Evolutionary conservation across 1,140 invertebrate species (phyloP), one percentile per base, ranked within the genome.

Genomic region (Spodoptera frugiperda): DNA sequence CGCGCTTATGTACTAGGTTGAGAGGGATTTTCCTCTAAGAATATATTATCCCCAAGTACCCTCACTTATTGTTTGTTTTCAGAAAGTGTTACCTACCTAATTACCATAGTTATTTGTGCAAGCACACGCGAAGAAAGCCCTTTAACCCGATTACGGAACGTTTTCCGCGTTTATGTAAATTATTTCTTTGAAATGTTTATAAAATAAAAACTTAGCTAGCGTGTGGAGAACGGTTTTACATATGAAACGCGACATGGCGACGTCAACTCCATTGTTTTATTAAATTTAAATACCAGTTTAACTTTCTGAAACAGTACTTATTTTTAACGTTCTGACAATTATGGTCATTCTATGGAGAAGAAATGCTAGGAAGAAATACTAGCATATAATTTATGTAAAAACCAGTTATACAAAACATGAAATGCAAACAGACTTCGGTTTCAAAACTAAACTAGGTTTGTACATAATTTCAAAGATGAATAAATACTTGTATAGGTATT

Each of bases 131-230:
- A 54, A 70, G 33, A 54, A 44, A 33, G 30, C 30, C 44, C 44
- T 48, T 25, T 48, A 25, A 54, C 48, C 48, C 49, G 51, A 17
- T 39, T 33, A 57, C 19, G 44, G 12, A 12, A 55, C 19, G 19
- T 48, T 63, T 79, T 53, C 57, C 76, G 15, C 49, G 33, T 70
- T 77, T 78, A 82, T 82, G 77, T 46, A 51, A 81, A 78, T 78
- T 15, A 12, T 17, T 46, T 63, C 77, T 59, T 76, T 54, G 53
- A 74, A 65, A 75, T 70, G 21, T 73, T 73, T 73, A 48, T 70
- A 30, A 67, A 74, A 59, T 61, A 49, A 53, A 59, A 75, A 75
- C 51, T 59, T 78, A 17, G 12, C 19, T 61, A 19, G 55, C 71
- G 71, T 61, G 71, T 49, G 55, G 30, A 61, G 39, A 65, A 63